Percentiles rank a stretch among this genome's conserved stretches.
Conservation (phyloP, 2,113 vertebrate species). For the Nibea albiflora region DNA sequence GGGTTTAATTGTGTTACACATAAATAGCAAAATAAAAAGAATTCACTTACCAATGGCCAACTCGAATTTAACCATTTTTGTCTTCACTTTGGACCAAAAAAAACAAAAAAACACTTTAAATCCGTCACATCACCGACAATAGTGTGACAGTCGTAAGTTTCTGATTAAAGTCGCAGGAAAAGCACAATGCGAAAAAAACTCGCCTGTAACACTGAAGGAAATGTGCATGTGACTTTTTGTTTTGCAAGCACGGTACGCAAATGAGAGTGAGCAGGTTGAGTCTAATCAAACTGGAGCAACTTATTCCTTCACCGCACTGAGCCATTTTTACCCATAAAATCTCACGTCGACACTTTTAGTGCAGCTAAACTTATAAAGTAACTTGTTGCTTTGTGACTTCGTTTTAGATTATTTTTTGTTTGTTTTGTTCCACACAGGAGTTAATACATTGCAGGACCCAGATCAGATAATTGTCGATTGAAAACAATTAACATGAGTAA, state of each 20-base stretch:
- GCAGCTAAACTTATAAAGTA: not conserved
- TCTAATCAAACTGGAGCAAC: not conserved
- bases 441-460: not conserved
- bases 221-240: not conserved
- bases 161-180: not conserved
- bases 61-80: not conserved
- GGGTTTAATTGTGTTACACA: not conserved
- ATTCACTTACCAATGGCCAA: not conserved
- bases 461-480: not conserved
- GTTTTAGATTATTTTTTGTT: not conserved
- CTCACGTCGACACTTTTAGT: not conserved
- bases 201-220: not conserved
- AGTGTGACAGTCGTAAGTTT: not conserved
- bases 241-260: not conserved
- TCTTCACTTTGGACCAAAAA: not conserved
- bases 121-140: not conserved
- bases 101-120: not conserved
- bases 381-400: conserved; percentile 2
- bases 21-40: not conserved
- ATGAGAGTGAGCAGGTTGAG: not conserved
- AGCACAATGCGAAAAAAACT: not conserved
- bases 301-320: not conserved
- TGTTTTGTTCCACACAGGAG: not conserved
- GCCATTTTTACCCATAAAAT: not conserved
- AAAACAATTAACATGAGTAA: not conserved